Base-by-base conservation (phyloP, 2,888 invertebrate genomes). In the Pimpla rufipes region DNA sequence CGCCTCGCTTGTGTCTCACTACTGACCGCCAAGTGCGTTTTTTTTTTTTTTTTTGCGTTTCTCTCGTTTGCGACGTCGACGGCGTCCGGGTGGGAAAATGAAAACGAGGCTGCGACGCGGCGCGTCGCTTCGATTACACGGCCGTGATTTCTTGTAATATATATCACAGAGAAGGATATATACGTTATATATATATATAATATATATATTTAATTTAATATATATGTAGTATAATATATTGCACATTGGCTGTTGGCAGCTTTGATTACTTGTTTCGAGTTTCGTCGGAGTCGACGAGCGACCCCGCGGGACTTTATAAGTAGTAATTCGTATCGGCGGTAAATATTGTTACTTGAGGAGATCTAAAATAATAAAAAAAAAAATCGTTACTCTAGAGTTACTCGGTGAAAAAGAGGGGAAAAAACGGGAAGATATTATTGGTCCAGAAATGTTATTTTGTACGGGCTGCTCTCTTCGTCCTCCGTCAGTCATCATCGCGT, bases 191-290 rank as follows among this genome's bases (percentile, higher is more conserved):
- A 18, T 62, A 10, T 62, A 68, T 67, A 11, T 23, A 45, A 11
- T 23, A 45, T 64, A 45, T 64, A 47, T 68, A 47, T 29, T n/a
- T n/a, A 16, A 8, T 42, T 50, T 29, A 40, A 55, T 67, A 35
- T 73, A 45, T 62, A 62, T 70, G 35, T 70, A 52, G 21, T 74
- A 23, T 57, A 68, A 70, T 68, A 64, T 81, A 81, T 81, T 81
- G 81, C 81, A 81, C 81, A 67, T 73, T 66, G 67, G 73, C 71
- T 57, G 77, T 71, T 73, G 71, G 73, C 77, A 81, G 74, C 67
- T 77, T 81, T 67, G 67, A 81, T 66, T 75, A 57, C 18, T 64
- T 62, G 50, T 62, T 75, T 59, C 59, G 57, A 45, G 66, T 52
- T 64, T 64, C 7, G 55, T 55, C 55, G n/a, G 18, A 42, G 45